Conservation (phyloP, 2,797 vertebrate genomes). For the Epinephelus coioides region DNA sequence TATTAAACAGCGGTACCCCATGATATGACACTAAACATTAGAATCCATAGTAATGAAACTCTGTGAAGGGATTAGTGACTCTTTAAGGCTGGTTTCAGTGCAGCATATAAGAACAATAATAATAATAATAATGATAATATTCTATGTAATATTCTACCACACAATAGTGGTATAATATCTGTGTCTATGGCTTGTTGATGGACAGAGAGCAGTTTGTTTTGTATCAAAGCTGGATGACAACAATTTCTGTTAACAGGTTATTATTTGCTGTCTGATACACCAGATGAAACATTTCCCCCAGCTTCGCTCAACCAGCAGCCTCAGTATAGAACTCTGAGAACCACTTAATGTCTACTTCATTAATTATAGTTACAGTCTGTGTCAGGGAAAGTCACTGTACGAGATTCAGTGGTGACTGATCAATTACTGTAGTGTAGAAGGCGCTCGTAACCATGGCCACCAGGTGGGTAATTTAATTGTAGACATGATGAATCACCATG, state of each 20-base stretch:
- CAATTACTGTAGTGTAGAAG: conserved; percentile 17
- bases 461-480: conserved; percentile 49
- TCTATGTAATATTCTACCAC: not conserved
- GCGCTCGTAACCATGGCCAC: conserved; percentile 25
- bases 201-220: not conserved
- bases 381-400: conserved; percentile 16
- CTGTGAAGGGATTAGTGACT: not conserved
- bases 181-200: not conserved
- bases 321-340: conserved; percentile 8
- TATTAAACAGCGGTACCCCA: not conserved
- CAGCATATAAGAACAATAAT: not conserved
- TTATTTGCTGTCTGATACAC: not conserved
- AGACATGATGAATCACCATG: conserved; percentile 51
- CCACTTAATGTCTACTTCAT: conserved; percentile 31
- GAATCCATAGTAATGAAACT: not conserved
- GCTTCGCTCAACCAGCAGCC: conserved; percentile 1
- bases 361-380: conserved; percentile 39
- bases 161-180: not conserved
- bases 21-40: conserved; percentile 1
- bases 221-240: not conserved
- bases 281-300: conserved; percentile 5
- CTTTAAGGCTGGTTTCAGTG: conserved; percentile 5
- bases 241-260: conserved; percentile 4
- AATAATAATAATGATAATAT: too few species aligned
- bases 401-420: conserved; percentile 36